Conservation (phyloP, 2,113 vertebrate species). For the Nymphicus hollandicus region DNA sequence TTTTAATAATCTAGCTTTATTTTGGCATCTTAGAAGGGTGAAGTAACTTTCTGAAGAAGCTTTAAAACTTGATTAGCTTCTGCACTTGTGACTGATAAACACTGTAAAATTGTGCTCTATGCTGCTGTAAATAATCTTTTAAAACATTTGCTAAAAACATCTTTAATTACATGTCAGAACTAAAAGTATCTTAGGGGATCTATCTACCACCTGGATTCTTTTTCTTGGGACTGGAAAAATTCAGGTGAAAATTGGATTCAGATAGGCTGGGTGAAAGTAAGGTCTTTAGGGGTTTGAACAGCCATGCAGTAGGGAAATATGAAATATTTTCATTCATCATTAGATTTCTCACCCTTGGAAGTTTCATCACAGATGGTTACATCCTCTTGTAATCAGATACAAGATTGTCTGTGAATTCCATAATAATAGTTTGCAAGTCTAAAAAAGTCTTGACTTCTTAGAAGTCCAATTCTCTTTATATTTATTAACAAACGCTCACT, state of each 20-base stretch:
- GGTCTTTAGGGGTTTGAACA: constrained; percentile 33
- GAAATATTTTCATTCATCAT: not conserved
- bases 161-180: constrained; percentile 33
- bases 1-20: not conserved
- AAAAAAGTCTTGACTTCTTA: not conserved
- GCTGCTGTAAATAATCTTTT: constrained; percentile 32
- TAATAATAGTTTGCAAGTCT: not conserved
- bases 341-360: not conserved
- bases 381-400: not conserved
- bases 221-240: constrained; percentile 34
- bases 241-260: constrained; percentile 47
- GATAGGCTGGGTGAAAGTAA: not conserved
- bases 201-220: constrained; percentile 48
- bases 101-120: not conserved
- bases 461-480: not conserved
- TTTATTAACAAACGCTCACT: not conserved
- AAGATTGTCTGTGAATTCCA: not conserved
- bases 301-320: not conserved
- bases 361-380: not conserved
- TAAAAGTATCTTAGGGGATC: not conserved
- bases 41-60: not conserved
- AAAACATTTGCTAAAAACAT: constrained; percentile 27
- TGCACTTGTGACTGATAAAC: not conserved
- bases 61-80: not conserved
- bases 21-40: not conserved